phyloP scores from a whole-genome alignment of 2,797 vertebrate species.

The Girardinus metallicus region DNA sequence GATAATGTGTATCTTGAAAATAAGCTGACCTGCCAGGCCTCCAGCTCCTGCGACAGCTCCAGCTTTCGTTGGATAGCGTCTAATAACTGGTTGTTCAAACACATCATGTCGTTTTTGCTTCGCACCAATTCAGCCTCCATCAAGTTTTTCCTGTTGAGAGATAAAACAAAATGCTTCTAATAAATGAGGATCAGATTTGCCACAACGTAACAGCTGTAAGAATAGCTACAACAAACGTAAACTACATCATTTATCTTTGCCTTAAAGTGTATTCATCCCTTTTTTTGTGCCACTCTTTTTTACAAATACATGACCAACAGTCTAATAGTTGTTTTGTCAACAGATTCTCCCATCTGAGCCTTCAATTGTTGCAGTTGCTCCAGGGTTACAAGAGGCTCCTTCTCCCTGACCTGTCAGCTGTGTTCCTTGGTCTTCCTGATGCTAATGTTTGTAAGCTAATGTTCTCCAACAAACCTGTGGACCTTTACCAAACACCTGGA shows the following conservation, averaged over 20 bases:
- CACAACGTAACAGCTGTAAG: neutral
- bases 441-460: neutral
- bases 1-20: too few relatives aligned
- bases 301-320: neutral
- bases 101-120: conserved; percentile 84
- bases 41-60: conserved; percentile 87
- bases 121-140: conserved; percentile 85
- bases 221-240: neutral
- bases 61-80: conserved; percentile 88
- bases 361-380: neutral
- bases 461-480: neutral
- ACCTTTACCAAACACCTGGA: neutral
- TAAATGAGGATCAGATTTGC: neutral
- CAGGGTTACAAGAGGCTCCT: neutral
- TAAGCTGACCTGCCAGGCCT: conserved; percentile 87
- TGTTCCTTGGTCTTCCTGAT: neutral
- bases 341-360: neutral
- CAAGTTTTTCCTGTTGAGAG: conserved; percentile 81
- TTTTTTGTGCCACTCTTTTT: neutral
- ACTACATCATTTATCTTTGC: neutral
- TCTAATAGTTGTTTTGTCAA: neutral
- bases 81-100: conserved; percentile 86
- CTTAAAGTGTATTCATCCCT: neutral
- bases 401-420: neutral
- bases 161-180: conserved; percentile 1